These are phyloP conservation scores for Papilio machaon DNA, from an alignment of 1,140 invertebrate species.

Conservation along the genomic window DNA sequence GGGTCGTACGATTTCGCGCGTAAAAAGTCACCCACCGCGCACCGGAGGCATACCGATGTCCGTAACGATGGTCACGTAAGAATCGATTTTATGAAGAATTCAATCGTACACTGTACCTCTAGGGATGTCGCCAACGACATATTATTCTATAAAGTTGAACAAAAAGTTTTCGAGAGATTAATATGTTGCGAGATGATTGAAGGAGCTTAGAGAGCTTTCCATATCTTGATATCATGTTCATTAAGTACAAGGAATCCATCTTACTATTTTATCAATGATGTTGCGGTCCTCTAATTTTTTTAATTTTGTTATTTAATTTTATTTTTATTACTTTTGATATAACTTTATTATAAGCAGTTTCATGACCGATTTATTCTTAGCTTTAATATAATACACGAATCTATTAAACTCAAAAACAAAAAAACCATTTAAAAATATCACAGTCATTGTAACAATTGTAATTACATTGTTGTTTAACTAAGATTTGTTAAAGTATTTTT, in stretches of 20 bases:
- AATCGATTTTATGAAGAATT: conserved; percentile 23
- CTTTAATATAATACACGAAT: too few relatives aligned
- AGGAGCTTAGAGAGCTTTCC: background rate
- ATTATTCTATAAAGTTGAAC: background rate
- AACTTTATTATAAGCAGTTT: background rate
- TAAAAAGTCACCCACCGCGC: conserved; percentile 34
- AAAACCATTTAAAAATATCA: too few relatives aligned
- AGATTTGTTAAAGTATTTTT: background rate
- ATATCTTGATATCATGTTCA: background rate
- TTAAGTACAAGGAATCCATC: background rate
- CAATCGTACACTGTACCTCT: conserved; percentile 8
- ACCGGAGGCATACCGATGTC: conserved; percentile 33
- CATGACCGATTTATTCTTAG: background rate
- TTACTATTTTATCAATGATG: background rate
- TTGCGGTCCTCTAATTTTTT: background rate
- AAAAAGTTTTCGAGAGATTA: background rate
- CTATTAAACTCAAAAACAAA: too few relatives aligned
- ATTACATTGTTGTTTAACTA: too few relatives aligned
- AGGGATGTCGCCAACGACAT: conserved; percentile 29
- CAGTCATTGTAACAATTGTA: too few relatives aligned
- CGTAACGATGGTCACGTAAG: background rate
- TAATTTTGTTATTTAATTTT: background rate
- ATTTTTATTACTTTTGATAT: background rate
- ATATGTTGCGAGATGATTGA: conserved; percentile 1
- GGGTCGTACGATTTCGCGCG: conserved; percentile 29